Conservation (phyloP, 1,140 invertebrate species). For the Aphelenchoides fujianensis region DNA sequence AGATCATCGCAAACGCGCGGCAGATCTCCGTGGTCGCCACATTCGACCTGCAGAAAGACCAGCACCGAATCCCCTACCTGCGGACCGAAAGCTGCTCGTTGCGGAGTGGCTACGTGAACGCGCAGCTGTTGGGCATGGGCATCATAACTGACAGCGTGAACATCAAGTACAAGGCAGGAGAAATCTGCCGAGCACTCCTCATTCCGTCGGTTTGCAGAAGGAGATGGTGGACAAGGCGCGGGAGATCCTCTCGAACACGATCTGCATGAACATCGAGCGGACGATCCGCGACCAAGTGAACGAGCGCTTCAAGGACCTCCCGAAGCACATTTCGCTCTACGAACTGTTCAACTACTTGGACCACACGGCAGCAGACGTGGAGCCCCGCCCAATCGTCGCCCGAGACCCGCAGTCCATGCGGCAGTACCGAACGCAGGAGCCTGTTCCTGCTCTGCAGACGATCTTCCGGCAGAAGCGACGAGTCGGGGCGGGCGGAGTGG, state of each 20-base stretch:
- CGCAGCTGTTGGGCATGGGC: constrained; percentile 42
- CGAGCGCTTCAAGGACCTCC: constrained; percentile 28
- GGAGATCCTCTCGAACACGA: constrained; percentile 44
- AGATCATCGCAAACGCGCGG: constrained; percentile 33
- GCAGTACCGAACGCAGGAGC: constrained; percentile 15
- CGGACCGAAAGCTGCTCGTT: constrained; percentile 28
- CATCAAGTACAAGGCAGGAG: constrained; percentile 45
- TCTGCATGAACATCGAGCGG: constrained; percentile 43
- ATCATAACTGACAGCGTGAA: constrained; percentile 46
- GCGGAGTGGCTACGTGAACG: constrained; percentile 37
- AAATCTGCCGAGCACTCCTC: background rate
- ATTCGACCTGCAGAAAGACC: constrained; percentile 47
- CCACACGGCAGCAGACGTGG: constrained; percentile 17
- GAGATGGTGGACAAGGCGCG: constrained; percentile 46
- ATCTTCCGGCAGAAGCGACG: constrained; percentile 14
- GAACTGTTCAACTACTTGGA: constrained; percentile 28
- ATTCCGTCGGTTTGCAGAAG: constrained; percentile 32
- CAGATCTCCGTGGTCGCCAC: constrained; percentile 50
- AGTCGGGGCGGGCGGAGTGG: constrained; percentile 9
- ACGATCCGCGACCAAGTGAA: constrained; percentile 45
- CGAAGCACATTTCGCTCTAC: constrained; percentile 25
- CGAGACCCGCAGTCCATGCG: constrained; percentile 5
- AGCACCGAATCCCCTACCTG: constrained; percentile 39
- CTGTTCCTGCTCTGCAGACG: background rate
- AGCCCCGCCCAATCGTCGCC: constrained; percentile 13